A percentile compares a stretch with the other conserved stretches of the same genome.
These are phyloP conservation scores for Drosophila sturtevanti DNA, from an alignment of 1,140 invertebrate species.

Conservation along the genomic window DNA sequence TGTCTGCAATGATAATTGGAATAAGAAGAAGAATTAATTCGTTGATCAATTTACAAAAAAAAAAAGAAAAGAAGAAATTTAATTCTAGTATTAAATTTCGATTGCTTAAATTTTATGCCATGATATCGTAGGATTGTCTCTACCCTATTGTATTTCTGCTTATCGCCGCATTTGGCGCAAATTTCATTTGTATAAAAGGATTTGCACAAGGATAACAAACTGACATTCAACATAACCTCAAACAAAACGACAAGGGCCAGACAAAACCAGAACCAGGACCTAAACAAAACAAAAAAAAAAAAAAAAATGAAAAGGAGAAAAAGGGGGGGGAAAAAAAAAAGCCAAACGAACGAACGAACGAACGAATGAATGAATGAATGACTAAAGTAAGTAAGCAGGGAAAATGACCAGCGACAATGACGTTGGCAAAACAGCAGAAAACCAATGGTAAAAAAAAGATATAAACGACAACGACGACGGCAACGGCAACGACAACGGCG, in stretches of 20 bases:
- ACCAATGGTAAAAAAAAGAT: slow-evolving; percentile 22
- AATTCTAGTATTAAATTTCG: neutral
- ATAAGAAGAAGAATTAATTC: slow-evolving; percentile 9
- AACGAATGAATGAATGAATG: slow-evolving; percentile 35
- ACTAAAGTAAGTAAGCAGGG: slow-evolving; percentile 59
- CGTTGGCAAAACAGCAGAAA: slow-evolving; percentile 56
- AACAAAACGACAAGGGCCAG: slow-evolving; percentile 60
- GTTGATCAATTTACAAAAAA: slow-evolving; percentile 27
- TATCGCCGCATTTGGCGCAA: slow-evolving; percentile 76
- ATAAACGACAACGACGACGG: slow-evolving; percentile 22
- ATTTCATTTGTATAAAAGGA: slow-evolving; percentile 82
- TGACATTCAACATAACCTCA: slow-evolving; percentile 81
- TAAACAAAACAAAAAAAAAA: slow-evolving; percentile 28
- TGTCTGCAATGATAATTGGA: slow-evolving; percentile 85
- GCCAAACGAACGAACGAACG: slow-evolving; percentile 24
- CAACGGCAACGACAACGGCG: slow-evolving; percentile 30
- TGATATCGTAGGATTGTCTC: neutral
- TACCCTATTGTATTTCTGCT: slow-evolving; percentile 74
- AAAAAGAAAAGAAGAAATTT: too few species aligned
- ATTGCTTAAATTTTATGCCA: neutral
- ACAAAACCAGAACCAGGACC: slow-evolving; percentile 43
- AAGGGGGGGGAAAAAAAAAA: slow-evolving; percentile 12
- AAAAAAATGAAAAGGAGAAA: slow-evolving; percentile 11
- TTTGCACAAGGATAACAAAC: slow-evolving; percentile 80
- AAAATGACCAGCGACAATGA: slow-evolving; percentile 79